Base-by-base conservation (phyloP, 2,888 invertebrate genomes). In the Trilocha varians region DNA sequence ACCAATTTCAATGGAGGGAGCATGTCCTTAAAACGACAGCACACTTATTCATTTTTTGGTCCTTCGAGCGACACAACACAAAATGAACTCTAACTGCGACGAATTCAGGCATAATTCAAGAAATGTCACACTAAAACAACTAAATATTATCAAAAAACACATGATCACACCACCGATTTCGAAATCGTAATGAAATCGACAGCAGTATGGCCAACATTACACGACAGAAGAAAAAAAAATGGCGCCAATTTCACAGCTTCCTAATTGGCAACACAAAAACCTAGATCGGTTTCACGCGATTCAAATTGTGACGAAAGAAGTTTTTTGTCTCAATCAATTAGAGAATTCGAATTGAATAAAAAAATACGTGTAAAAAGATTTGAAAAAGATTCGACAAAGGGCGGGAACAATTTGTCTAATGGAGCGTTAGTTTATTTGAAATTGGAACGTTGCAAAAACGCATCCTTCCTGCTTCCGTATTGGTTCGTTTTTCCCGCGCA, bases 391-490 rank as follows among this genome's bases (percentile, higher is more conserved):
- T 45, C 55, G 61, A 78, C 74, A 78, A 78, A 70, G 72, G 68
- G 70, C 62, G 68, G 65, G 54, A 64, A 74, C 74, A 72, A 77
- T 78, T 73, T 70, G 74, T 49, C 62, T 76, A 78, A 74, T 70
- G 71, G 65, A 79, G 67, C 82, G 78, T 71, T 9, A 25, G 68
- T 49, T 49, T 60, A 68, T 74, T 73, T 69, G 61, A 69, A 74
- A 66, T 67, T 71, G 65, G 62, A 60, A 54, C 49, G 39, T 55
- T 52, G 55, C 48, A 66, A 78, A 79, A 79, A 78, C 70, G 59
- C 69, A 74, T 75, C 78, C 70, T 79, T 79, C 82, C 82, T 76
- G 52, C 62, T 83, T 83, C 83, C 83, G 76, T 55, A 67, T 77
- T 68, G 70, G 68, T 49, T 49, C 34, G 70, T 69, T 70, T 71